Base-by-base conservation (phyloP, 1,140 invertebrate genomes). In the Leptonema lineaticorne region DNA sequence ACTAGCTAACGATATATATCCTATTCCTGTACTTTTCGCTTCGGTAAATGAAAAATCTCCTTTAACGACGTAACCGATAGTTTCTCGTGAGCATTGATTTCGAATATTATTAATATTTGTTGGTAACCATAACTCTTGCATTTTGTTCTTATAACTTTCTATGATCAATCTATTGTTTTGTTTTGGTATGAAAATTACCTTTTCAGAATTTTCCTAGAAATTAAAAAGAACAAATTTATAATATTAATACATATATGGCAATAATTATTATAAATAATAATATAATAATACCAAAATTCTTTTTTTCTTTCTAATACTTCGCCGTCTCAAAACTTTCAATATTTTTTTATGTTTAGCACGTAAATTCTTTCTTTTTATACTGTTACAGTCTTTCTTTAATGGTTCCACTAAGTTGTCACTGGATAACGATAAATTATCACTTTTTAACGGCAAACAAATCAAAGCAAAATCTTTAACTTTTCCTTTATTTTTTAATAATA, bases 41-140 rank as follows among this genome's bases (percentile, higher is more conserved):
- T 88, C 84, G 0, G 85, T 85, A 70, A 89, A 89, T 72, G 86
- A 89, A 75, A 89, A 94, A 29, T 84, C 85, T 26, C 90, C 91
- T 69, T 86, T 79, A 37, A 80, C 84, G 8, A 93, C 74, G 78
- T 88, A 94, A 46, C 93, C 93, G 72, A 93, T 86, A 2, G 90
- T 81, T 77, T 89, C 81, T 73, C 91, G 83, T 16, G 82, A 82
- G 74, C 86, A 86, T 16, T 85, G 84, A 56, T 85, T 73, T n/a
- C 88, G 85, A 30, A 92, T 83, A 29, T 76, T 83, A 29, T 78
- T 75, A 6, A 77, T 78, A 65, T 77, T 79, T 46, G 82, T 78
- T 7, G 90, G 89, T 37, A 93, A 74, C 87, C 89, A 92, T 1
- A 92, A 75, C 45, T 86, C 78, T 67, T 83, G 81, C 86, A 92